Conservation (phyloP, 2,888 invertebrate species). For the Kuschelorhynchus macadamiae region DNA sequence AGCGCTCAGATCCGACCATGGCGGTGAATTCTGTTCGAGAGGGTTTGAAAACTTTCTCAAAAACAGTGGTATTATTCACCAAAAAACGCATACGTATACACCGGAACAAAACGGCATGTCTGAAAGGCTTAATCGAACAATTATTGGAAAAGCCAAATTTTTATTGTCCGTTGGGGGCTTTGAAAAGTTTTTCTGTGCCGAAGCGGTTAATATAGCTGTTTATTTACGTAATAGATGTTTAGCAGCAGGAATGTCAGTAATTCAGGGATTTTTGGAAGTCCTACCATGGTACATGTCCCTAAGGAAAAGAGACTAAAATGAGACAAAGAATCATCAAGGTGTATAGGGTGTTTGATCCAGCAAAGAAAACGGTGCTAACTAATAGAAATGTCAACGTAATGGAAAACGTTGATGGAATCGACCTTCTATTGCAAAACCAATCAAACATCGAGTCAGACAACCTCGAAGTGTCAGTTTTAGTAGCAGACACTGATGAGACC, state of each 20-base stretch:
- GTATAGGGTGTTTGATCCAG: background rate
- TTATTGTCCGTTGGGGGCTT: constrained; percentile 52
- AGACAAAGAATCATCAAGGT: too few relatives aligned
- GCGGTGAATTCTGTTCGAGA: constrained; percentile 42
- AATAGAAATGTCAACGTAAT: constrained; percentile 25
- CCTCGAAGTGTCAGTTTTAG: constrained; percentile 17
- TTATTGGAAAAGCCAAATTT: constrained; percentile 56
- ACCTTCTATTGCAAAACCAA: too few relatives aligned
- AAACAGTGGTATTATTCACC: constrained; percentile 43
- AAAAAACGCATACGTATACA: constrained; percentile 45
- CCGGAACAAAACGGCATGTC: constrained; percentile 50
- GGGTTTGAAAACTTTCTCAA: constrained; percentile 46
- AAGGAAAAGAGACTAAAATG: too few relatives aligned
- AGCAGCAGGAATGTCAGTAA: too few relatives aligned
- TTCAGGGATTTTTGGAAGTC: too few relatives aligned
- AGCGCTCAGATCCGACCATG: constrained; percentile 38
- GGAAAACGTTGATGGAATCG: too few relatives aligned
- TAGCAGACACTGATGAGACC: constrained; percentile 8
- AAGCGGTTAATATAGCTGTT: too few relatives aligned
- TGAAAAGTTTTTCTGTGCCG: too few relatives aligned
- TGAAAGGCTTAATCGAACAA: constrained; percentile 54
- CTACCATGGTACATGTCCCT: too few relatives aligned
- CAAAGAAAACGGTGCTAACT: constrained; percentile 35
- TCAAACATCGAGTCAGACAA: too few relatives aligned
- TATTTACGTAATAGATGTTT: too few relatives aligned